A percentile compares a stretch with the other conserved stretches of the same genome.
Conservation (phyloP, 2,113 vertebrate genomes). For the Noturus placidus region DNA sequence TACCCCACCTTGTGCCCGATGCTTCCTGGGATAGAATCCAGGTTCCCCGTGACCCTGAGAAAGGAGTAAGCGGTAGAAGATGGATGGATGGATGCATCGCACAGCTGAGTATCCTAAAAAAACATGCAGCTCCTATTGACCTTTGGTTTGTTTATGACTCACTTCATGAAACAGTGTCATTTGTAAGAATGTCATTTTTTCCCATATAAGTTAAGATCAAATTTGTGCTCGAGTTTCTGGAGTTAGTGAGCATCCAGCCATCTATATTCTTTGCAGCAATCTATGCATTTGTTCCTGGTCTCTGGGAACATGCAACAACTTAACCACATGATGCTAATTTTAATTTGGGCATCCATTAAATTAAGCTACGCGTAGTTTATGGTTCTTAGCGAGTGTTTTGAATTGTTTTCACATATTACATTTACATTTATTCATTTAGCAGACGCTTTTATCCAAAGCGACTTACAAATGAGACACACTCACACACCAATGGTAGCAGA, state of each 20-base stretch:
- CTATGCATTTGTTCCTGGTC: background rate
- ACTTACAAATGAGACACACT: too few relatives aligned
- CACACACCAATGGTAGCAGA: too few relatives aligned
- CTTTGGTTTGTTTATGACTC: background rate
- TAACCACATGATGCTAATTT: background rate
- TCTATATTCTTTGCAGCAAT: background rate
- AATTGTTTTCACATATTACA: background rate
- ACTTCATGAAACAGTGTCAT: background rate
- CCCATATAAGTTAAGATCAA: background rate
- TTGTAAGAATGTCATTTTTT: background rate
- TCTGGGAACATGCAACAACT: background rate
- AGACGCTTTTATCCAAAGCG: too few relatives aligned
- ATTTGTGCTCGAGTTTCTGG: background rate
- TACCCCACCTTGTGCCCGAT: too few relatives aligned
- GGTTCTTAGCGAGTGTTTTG: background rate
- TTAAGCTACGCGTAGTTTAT: background rate
- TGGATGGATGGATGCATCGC: background rate
- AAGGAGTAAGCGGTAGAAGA: too few relatives aligned
- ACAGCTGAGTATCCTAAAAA: background rate
- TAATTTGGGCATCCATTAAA: background rate
- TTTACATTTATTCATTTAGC: too few relatives aligned
- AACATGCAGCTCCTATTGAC: background rate
- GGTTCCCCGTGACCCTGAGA: too few relatives aligned
- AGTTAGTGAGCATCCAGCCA: background rate
- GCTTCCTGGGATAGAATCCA: too few relatives aligned